Evolutionary conservation across 2,888 invertebrate species (phyloP).

Genomic region (Tupiocoris notatus): DNA sequence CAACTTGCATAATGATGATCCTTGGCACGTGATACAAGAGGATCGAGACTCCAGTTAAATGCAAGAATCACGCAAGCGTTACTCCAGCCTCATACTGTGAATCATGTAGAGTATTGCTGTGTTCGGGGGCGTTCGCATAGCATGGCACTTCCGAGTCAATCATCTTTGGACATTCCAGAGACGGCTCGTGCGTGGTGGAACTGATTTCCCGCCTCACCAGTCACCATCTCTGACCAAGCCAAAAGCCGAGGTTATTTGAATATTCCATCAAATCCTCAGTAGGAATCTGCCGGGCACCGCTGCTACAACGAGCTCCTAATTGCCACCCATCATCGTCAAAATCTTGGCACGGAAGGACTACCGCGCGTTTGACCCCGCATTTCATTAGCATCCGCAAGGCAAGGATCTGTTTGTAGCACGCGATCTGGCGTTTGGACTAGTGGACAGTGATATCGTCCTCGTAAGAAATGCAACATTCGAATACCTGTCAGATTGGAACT

Average conservation of each 20-base stretch:
- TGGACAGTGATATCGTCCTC: not conserved
- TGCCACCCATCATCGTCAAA: slow-evolving; percentile 24
- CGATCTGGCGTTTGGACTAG: not conserved
- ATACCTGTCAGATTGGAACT: not conserved
- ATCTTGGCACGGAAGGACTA: not conserved
- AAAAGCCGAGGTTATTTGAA: slow-evolving; percentile 7
- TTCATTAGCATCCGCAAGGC: slow-evolving; percentile 1
- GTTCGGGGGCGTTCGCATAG: not conserved
- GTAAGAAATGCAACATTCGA: too few species aligned
- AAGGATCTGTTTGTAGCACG: not conserved
- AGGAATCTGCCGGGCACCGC: not conserved
- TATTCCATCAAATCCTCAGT: slow-evolving; percentile 7
- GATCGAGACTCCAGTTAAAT: too few species aligned
- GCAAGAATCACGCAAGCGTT: too few species aligned
- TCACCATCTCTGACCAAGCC: too few species aligned
- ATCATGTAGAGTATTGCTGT: too few species aligned
- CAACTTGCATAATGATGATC: too few species aligned
- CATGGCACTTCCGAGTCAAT: not conserved
- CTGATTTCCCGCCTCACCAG: not conserved
- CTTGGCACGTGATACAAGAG: too few species aligned
- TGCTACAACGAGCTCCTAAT: slow-evolving; percentile 1
- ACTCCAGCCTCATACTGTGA: too few species aligned
- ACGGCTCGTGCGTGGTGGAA: slow-evolving; percentile 19
- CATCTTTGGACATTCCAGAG: slow-evolving; percentile 7
- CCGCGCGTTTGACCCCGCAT: slow-evolving; percentile 5